phyloP scores from a whole-genome alignment of 2,888 invertebrate genomes.

The Sinotaia quadrata region DNA sequence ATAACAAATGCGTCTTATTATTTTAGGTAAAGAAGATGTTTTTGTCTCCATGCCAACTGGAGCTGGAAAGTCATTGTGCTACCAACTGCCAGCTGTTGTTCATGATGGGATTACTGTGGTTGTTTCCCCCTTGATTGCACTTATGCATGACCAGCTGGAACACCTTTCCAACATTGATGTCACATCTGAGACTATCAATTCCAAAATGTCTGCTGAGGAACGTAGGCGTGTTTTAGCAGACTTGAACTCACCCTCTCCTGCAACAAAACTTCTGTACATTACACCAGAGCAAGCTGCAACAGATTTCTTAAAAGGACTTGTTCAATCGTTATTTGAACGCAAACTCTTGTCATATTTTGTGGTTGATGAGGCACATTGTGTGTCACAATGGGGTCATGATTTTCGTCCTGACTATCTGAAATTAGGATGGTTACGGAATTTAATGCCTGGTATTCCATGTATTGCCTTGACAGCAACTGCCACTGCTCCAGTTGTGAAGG shows the following conservation, averaged over 20 bases:
- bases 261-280: constrained; percentile 89
- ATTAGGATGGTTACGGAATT: constrained; percentile 79
- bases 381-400: constrained; percentile 99
- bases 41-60: constrained; percentile 99
- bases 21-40: constrained; percentile 82
- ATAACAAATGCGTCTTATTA: background rate
- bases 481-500: constrained; percentile 72
- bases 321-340: constrained; percentile 80
- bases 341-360: constrained; percentile 90
- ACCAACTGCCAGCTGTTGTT: constrained; percentile 93
- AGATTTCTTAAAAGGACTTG: constrained; percentile 73
- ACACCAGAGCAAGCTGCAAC: constrained; percentile 97
- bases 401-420: constrained; percentile 93
- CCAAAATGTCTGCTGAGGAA: constrained; percentile 86
- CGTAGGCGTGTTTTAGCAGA: constrained; percentile 82
- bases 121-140: constrained; percentile 94
- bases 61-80: constrained; percentile 94
- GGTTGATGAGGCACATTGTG: constrained; percentile 87
- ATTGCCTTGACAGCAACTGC: constrained; percentile 98
- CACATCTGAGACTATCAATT: constrained; percentile 90
- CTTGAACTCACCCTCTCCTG: constrained; percentile 82
- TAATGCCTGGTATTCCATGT: constrained; percentile 82
- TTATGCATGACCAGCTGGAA: constrained; percentile 96
- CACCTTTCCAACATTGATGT: constrained; percentile 85
- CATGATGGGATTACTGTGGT: constrained; percentile 87